Percentiles rank a stretch among this genome's conserved stretches.
Evolutionary conservation across 2,113 vertebrate species (phyloP).

Genomic region (Daboia siamensis): DNA sequence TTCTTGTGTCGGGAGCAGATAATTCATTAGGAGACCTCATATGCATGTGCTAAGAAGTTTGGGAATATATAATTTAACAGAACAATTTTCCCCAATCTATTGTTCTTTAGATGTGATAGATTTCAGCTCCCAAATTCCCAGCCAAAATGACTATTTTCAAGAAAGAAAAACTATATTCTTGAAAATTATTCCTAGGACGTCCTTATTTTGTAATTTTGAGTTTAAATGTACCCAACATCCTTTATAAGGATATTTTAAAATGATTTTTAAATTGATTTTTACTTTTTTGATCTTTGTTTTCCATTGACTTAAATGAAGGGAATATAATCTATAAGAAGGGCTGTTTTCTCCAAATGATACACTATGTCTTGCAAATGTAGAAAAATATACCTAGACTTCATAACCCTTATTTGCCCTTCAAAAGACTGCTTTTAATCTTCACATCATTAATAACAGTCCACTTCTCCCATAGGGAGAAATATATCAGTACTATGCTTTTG

Average conservation of each 20-base stretch:
- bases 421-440: slow-evolving; percentile 63
- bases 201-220: neutral
- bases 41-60: neutral
- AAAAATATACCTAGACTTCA: slow-evolving; percentile 43
- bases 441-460: slow-evolving; percentile 59
- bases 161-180: neutral
- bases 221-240: neutral
- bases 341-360: neutral
- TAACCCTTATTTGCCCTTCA: slow-evolving; percentile 51
- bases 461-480: slow-evolving; percentile 57
- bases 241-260: neutral
- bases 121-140: neutral
- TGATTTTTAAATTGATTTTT: neutral
- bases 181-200: neutral
- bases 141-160: neutral
- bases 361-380: slow-evolving; percentile 15
- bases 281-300: slow-evolving; percentile 30
- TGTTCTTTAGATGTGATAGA: neutral
- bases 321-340: slow-evolving; percentile 22
- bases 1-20: neutral
- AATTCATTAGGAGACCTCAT: neutral
- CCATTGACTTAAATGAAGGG: slow-evolving; percentile 31
- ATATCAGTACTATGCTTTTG: slow-evolving; percentile 54
- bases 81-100: neutral
- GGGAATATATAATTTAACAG: neutral